These are phyloP conservation scores for Oasisia sp. DNA, from an alignment of 2,888 invertebrate species.

Conservation along the genomic window DNA sequence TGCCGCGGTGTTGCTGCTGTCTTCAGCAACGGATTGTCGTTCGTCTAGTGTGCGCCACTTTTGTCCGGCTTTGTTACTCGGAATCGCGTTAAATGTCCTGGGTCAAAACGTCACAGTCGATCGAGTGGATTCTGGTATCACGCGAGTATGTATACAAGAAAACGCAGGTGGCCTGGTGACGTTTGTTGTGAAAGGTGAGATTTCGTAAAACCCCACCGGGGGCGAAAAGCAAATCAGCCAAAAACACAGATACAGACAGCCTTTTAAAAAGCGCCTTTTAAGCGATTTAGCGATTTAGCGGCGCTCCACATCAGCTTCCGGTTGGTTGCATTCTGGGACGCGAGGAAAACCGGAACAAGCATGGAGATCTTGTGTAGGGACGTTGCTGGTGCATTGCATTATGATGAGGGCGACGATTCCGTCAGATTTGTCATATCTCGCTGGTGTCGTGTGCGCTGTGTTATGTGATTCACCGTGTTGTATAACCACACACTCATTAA, in stretches of 20 bases:
- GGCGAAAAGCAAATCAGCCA: not conserved
- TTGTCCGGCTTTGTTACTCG: not conserved
- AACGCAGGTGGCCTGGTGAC: not conserved
- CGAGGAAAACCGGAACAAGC: not conserved
- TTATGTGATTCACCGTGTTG: not conserved
- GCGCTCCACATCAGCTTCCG: not conserved
- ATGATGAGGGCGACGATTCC: not conserved
- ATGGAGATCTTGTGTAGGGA: not conserved
- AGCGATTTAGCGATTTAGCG: not conserved
- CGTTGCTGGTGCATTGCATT: not conserved
- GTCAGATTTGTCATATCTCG: not conserved
- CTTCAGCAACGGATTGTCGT: not conserved
- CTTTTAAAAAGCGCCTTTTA: not conserved
- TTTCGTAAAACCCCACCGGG: not conserved
- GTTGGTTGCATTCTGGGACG: not conserved
- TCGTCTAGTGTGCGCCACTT: not conserved
- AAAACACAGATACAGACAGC: not conserved
- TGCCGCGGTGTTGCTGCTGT: not conserved
- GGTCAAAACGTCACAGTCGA: not conserved
- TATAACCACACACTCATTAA: not conserved
- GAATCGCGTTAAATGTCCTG: not conserved
- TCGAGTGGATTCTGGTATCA: not conserved
- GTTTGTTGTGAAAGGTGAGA: slow-evolving; percentile 8
- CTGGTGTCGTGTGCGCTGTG: not conserved
- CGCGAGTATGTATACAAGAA: not conserved